Evolutionary conservation across 2,113 vertebrate genomes (phyloP).

Genomic region (Epinephelus fuscoguttatus): DNA sequence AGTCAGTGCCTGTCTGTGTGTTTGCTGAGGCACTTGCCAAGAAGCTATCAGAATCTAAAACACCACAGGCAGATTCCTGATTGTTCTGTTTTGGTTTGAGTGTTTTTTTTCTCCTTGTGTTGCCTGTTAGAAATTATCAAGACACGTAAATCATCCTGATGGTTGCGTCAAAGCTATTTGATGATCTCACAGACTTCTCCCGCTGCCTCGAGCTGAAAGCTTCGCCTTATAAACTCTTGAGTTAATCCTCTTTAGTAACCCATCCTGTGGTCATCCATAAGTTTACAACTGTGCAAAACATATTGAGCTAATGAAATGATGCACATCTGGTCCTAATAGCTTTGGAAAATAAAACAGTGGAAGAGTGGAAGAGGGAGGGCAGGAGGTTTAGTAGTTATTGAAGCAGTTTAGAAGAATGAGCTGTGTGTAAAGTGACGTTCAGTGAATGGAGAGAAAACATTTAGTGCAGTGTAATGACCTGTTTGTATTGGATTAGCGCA

Average conservation of each 20-base stretch:
- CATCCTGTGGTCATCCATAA: conserved; percentile 13
- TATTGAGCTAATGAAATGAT: conserved; percentile 28
- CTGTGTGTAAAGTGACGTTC: background rate
- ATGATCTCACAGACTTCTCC: conserved; percentile 27
- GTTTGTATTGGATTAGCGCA: conserved; percentile 49
- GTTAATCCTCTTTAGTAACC: conserved; percentile 16
- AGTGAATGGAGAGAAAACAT: conserved; percentile 40
- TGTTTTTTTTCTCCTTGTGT: conserved; percentile 16
- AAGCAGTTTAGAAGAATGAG: conserved; percentile 28
- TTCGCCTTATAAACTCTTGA: conserved; percentile 36
- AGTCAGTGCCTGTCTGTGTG: conserved; percentile 41
- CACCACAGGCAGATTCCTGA: conserved; percentile 55
- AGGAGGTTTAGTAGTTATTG: background rate
- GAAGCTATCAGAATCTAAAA: conserved; percentile 54
- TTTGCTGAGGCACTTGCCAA: conserved; percentile 59
- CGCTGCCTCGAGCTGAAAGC: background rate
- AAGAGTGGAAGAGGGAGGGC: background rate
- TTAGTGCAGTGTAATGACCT: conserved; percentile 29
- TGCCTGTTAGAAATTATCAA: conserved; percentile 33
- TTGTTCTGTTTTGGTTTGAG: conserved; percentile 48
- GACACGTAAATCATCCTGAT: conserved; percentile 38
- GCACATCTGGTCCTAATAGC: conserved; percentile 34
- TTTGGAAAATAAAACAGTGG: conserved; percentile 3
- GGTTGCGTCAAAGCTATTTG: conserved; percentile 31
- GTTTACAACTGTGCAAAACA: conserved; percentile 28